These are phyloP conservation scores for Epinotia bilunana DNA, from an alignment of 2,888 invertebrate species.

Conservation along the genomic window DNA sequence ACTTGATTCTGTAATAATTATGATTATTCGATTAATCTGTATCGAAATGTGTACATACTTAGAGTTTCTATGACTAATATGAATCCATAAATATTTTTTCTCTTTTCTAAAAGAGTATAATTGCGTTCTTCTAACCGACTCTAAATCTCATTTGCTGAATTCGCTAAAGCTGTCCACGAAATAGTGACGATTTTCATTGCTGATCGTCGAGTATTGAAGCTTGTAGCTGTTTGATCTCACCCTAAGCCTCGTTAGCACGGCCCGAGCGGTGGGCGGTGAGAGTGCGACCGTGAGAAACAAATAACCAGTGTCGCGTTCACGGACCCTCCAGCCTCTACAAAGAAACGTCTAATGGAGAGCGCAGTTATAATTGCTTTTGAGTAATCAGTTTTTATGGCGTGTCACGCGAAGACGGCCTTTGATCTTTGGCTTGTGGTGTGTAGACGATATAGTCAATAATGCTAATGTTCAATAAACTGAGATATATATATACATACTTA, in stretches of 20 bases:
- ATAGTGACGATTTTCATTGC: slow-evolving; percentile 1
- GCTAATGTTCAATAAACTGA: slow-evolving; percentile 22
- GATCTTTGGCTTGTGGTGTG: slow-evolving; percentile 32
- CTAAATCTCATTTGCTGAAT: not conserved
- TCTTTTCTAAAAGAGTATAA: too few relatives aligned
- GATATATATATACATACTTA: not conserved
- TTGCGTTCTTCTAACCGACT: too few relatives aligned
- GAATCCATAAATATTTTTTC: too few relatives aligned
- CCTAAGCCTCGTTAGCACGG: slow-evolving; percentile 46
- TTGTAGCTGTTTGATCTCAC: slow-evolving; percentile 20
- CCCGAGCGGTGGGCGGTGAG: slow-evolving; percentile 73
- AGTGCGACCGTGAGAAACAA: slow-evolving; percentile 82
- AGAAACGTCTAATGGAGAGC: slow-evolving; percentile 58
- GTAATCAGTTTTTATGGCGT: slow-evolving; percentile 64
- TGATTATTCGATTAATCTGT: not conserved
- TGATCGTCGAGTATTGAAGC: slow-evolving; percentile 4
- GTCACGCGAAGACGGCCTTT: slow-evolving; percentile 44
- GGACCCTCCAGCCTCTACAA: slow-evolving; percentile 56
- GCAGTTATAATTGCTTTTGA: slow-evolving; percentile 65
- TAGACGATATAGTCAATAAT: slow-evolving; percentile 2
- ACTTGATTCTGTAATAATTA: not conserved
- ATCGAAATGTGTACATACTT: not conserved
- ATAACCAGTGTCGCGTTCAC: slow-evolving; percentile 72
- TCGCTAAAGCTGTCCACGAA: not conserved
- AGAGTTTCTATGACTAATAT: too few relatives aligned